These are phyloP conservation scores for Dinomys branickii DNA, from an alignment of 2,113 vertebrate species.

Conservation along the genomic window DNA sequence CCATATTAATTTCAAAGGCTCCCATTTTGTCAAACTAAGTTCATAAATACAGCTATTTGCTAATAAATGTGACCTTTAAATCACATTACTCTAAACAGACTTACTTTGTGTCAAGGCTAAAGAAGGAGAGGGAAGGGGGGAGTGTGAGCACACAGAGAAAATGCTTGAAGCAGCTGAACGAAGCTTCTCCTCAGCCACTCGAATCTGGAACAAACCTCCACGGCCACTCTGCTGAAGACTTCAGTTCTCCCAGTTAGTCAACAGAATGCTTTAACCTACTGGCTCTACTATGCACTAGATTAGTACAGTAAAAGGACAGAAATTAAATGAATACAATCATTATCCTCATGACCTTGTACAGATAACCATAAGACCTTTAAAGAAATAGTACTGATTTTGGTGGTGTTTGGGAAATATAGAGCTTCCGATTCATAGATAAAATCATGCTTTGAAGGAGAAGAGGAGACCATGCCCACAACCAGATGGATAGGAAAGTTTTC, in stretches of 20 bases:
- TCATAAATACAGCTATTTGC: slow-evolving; percentile 83
- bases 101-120: slow-evolving; percentile 58
- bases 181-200: neutral
- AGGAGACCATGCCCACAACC: rapidly evolving
- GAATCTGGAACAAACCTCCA: neutral
- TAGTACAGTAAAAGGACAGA: neutral
- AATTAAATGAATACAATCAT: neutral
- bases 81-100: slow-evolving; percentile 78
- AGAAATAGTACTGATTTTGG: rapidly evolving
- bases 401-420: neutral
- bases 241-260: neutral
- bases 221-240: neutral
- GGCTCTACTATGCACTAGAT: neutral
- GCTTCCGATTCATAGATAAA: neutral
- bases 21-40: slow-evolving; percentile 68
- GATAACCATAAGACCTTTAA: neutral
- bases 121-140: rapidly evolving
- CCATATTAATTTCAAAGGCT: slow-evolving; percentile 69
- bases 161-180: neutral
- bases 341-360: neutral
- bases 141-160: neutral
- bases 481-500: neutral
- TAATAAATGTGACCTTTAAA: slow-evolving; percentile 80
- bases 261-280: neutral
- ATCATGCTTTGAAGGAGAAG: neutral